Evolutionary conservation across 2,113 vertebrate species (phyloP), one percentile per base, ranked within the genome.

Genomic region (Neotragus pygmaeus): DNA sequence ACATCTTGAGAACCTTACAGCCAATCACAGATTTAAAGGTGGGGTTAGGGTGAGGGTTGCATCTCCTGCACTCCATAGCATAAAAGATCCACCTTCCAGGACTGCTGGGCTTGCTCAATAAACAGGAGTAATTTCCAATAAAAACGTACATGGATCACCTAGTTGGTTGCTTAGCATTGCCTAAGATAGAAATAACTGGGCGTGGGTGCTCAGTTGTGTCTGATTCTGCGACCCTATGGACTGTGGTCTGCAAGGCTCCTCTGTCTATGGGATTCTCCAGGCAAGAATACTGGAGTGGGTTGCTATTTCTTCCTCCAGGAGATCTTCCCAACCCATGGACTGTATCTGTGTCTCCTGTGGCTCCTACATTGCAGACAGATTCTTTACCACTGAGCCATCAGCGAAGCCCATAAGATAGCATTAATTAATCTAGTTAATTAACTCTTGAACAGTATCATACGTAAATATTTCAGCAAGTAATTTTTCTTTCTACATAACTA

Each of bases 81-180:
- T 21, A 23, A 64, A 27, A 28, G 28, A 53, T 1, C 12, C 16
- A 58, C 2, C 33, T 55, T 47, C 36, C 25, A n/a, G 2, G 7
- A 9, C 21, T 15, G 5, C 13, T 13, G 9, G 47, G 49, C 9
- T 33, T 66, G 33, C 7, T 14, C 30, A 28, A 8, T 1, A 23
- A 7, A 58, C 19, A 43, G 2, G 10, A 36, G 9, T 12, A 33
- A 28, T 55, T 81, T 17, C 33, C 6, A 25, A 23, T n/a, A 66
- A 19, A 73, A 12, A 7, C 1, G 3, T 14, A 62, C 13, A 0
- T 12, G 7, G 5, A 36, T 7, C 5, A 0, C 1, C 78, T 51
- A 27, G 70, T 27, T 75, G 12, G 23, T 43, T 0, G 0, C 39
- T 75, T 75, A 75, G 70, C 13, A 27, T 43, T 75, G 70, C 39